Evolutionary conservation across 2,888 invertebrate species (phyloP), one percentile per base, ranked within the genome.

Genomic region (Eupelmus urozonus): DNA sequence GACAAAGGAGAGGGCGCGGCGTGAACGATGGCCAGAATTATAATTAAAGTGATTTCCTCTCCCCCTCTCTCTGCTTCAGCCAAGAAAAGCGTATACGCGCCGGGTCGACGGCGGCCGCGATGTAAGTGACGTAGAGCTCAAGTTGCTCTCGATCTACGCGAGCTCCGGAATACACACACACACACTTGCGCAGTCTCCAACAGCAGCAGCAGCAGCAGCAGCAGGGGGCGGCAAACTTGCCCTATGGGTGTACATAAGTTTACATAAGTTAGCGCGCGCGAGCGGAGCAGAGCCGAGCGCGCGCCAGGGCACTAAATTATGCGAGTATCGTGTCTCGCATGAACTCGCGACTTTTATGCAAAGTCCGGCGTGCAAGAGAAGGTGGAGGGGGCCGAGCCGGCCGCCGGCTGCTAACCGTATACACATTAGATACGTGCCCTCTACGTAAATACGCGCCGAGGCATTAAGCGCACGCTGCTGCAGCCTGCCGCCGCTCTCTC

Each of bases 241-340:
- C 2, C 27, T 34, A 9, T 18, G 40, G 70, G 74, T 74, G 78
- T 78, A 78, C 79, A 76, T 71, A 71, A 76, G 76, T 76, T 76
- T 76, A 76, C 76, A 79, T 75, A 79, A 79, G 78, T 78, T 78
- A 74, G 78, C 57, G 65, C 57, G 60, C 40, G 40, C 25, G 3
- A 2, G 59, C 16, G 45, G 27, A 11, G n/a, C 27, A 2, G 5
- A 25, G 25, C 53, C n/a, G n/a, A n/a, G n/a, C n/a, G 9, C n/a
- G 51, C 59, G 7, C 45, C 0, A 11, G 34, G 7, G 29, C 70
- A 75, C 65, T 79, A 79, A 79, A 79, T 79, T 79, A 79, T 79
- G 65, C 78, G 74, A 78, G 78, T 70, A 78, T 78, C 74, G 77
- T 78, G 77, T 78, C 72, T 59, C 77, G 62, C 77, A 66, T 78